Evolutionary conservation across 2,113 vertebrate genomes (phyloP), one percentile per base, ranked within the genome.

Genomic region (Bombycilla garrulus): DNA sequence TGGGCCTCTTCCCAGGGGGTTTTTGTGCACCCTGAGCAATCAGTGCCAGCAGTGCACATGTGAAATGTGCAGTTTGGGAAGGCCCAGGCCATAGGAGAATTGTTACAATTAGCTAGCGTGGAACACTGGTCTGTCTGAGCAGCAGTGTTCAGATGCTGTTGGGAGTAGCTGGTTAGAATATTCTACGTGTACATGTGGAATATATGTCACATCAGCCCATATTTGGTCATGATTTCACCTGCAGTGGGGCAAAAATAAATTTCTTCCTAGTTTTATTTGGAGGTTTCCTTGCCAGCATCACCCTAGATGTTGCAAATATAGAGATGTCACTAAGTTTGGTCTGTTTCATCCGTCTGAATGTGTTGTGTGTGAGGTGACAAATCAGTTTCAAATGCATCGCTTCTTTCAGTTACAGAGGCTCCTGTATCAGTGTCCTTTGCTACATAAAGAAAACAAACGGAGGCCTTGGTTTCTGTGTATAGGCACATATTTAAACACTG

Each of bases 21-120:
- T 40, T 45, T 9, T 66, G 47, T 40, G 51, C 8, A 7, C 21
- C 36, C 54, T 56, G 66, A 35, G 66, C 24, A 14, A 10, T 31
- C 28, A 9, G n/a, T 7, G 19, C 31, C 53, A 44, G 26, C 19
- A 2, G 10, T 22, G 19, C 50, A 7, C 0, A 0, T 5, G 31
- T 31, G 48, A 47, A 44, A 38, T 7, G 28, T 6, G 15, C 72
- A 19, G 12, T 18, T 10, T 50, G 69, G 89, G 64, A 54, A 57
- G 33, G 54, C 40, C 28, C 35, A 14, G 47, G 25, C 19, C 18
- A 6, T 0, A 9, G 31, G 48, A 11, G 65, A 48, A 45, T 56
- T 26, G 24, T 72, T 60, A 56, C 19, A 26, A 3, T 29, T 48
- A 5, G 31, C 29, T 31, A 10, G 22, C 2, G 2, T 28, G 22